A percentile compares a stretch with the other conserved stretches of the same genome.
These are phyloP conservation scores for Acridotheres tristis DNA, from an alignment of 2,797 vertebrate genomes.

Conservation along the genomic window DNA sequence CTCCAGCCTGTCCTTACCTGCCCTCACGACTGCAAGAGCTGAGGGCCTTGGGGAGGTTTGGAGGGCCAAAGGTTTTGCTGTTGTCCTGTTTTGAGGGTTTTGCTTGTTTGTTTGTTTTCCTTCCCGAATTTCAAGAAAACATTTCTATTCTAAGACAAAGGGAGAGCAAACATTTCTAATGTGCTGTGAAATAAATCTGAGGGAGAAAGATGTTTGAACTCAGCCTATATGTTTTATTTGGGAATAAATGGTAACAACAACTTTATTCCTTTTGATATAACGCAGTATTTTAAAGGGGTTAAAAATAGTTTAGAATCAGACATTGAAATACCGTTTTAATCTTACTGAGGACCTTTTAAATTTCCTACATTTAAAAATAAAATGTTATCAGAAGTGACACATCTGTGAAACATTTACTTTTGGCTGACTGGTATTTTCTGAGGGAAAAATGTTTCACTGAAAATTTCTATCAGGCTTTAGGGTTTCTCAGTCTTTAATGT, in stretches of 20 bases:
- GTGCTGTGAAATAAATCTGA: not conserved
- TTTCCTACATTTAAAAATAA: not conserved
- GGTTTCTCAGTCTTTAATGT: not conserved
- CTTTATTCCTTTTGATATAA: not conserved
- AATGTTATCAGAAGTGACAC: not conserved
- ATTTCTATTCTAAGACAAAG: not conserved
- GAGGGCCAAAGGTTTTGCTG: slow-evolving; percentile 31
- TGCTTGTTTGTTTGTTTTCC: not conserved
- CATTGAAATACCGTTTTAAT: not conserved
- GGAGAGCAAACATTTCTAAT: not conserved
- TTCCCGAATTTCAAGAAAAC: not conserved
- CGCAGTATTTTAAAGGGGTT: not conserved
- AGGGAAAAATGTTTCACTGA: not conserved
- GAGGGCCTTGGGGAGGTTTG: not conserved
- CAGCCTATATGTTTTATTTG: not conserved
- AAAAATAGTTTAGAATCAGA: not conserved
- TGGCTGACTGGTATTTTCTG: not conserved
- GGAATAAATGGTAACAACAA: not conserved
- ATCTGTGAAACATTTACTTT: slow-evolving; percentile 18
- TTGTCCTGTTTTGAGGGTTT: not conserved
- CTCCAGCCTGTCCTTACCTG: slow-evolving; percentile 63
- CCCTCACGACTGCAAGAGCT: slow-evolving; percentile 30
- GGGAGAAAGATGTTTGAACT: not conserved
- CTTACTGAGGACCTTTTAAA: not conserved
- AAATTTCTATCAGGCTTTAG: not conserved